Conservation (phyloP, 64 coral and sea anemone genomes). For the Montipora sp. region DNA sequence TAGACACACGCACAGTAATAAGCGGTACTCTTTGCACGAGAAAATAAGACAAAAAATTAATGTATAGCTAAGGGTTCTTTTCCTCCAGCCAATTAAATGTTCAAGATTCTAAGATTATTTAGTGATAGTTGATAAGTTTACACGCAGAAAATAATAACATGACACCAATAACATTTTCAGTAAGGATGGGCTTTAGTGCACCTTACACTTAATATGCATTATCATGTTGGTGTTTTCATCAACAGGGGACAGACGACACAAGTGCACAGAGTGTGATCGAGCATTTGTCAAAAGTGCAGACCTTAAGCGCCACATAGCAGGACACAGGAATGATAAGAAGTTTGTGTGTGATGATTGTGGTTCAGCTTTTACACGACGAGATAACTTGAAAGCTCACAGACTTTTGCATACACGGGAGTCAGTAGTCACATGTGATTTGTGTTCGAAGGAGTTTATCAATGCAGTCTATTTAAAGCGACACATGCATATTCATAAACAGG, state of each 20-base stretch:
- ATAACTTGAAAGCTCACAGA: slow-evolving; percentile 92
- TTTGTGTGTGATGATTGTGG: slow-evolving; percentile 87
- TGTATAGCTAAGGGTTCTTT: no score
- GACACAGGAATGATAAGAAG: slow-evolving; percentile 91
- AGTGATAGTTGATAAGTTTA: no score
- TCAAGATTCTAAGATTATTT: no score
- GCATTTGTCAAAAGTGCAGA: slow-evolving; percentile 98
- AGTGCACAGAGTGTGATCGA: slow-evolving; percentile 73
- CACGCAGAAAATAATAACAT: no score
- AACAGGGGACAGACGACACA: slow-evolving; percentile 91
- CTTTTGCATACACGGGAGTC: slow-evolving; percentile 82
- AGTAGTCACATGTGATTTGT: slow-evolving; percentile 85
- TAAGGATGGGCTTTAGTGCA: no score
- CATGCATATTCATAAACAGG: slow-evolving; percentile 95
- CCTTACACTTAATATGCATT: not conserved
- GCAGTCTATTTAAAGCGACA: slow-evolving; percentile 86
- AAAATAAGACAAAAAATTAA: no score
- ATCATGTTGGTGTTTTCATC: not conserved
- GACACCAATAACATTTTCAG: no score
- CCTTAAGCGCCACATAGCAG: slow-evolving; percentile 91
- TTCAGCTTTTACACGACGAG: slow-evolving; percentile 84
- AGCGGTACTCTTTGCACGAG: no score
- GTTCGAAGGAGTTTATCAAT: slow-evolving; percentile 95
- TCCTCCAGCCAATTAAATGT: no score
- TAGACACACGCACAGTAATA: no score